Conservation (phyloP, 2,888 invertebrate genomes). For the Diaperis boleti region DNA sequence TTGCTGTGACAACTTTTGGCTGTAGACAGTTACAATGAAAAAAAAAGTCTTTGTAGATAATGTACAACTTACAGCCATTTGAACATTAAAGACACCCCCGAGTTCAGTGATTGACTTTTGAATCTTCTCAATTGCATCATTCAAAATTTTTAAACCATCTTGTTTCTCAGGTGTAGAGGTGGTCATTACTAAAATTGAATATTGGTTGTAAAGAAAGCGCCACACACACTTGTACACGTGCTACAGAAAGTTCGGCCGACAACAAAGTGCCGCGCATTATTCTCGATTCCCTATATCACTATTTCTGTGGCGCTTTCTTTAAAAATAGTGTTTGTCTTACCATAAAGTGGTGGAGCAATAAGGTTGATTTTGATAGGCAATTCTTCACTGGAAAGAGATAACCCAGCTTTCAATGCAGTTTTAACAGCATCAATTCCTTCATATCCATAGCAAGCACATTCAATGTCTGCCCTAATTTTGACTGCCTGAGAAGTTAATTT, state of each 20-base stretch:
- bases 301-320: no score
- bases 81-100: slow-evolving; percentile 94
- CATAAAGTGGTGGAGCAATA: slow-evolving; percentile 96
- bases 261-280: no score
- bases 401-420: slow-evolving; percentile 88
- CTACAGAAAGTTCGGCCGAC: no score
- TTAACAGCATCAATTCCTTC: slow-evolving; percentile 99
- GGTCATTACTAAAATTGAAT: slow-evolving; percentile 83
- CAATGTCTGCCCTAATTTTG: slow-evolving; percentile 93
- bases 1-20: slow-evolving; percentile 97
- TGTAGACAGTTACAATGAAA: slow-evolving; percentile 38
- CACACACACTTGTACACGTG: no score
- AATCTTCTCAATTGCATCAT: slow-evolving; percentile 90
- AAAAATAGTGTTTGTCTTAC: slow-evolving; percentile 42
- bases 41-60: not conserved
- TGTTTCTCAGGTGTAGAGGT: slow-evolving; percentile 97
- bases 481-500: slow-evolving; percentile 98
- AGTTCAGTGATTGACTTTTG: slow-evolving; percentile 82
- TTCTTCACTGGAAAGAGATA: slow-evolving; percentile 90
- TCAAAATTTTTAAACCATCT: slow-evolving; percentile 91
- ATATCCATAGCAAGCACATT: slow-evolving; percentile 95
- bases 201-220: no score
- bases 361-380: slow-evolving; percentile 98
- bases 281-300: no score
- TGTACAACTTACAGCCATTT: slow-evolving; percentile 79